phyloP scores from a whole-genome alignment of 2,888 invertebrate species.

The Agriotes lineatus region DNA sequence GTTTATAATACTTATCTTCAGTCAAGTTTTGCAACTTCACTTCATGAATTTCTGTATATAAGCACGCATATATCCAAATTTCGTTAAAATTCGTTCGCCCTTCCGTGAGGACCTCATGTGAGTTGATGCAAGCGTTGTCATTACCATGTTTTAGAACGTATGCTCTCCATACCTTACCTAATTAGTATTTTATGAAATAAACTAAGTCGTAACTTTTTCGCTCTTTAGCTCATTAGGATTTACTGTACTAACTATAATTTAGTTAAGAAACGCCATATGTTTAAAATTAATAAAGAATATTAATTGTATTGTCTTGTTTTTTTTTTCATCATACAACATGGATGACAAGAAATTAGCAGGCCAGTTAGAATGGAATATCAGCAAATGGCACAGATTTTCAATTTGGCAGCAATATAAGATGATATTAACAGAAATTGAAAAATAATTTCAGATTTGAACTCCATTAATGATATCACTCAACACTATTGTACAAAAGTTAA shows the following conservation, averaged over 20 bases:
- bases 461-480: no score
- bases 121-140: conserved; percentile 41
- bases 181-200: conserved; percentile 37
- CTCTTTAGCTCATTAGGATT: conserved; percentile 36
- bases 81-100: not conserved
- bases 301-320: no score
- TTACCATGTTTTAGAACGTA: conserved; percentile 17
- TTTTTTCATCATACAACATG: no score
- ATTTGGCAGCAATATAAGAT: no score
- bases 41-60: conserved; percentile 14
- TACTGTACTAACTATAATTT: conserved; percentile 31
- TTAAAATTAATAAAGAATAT: conserved; percentile 34
- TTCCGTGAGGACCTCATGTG: not conserved
- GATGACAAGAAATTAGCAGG: no score
- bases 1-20: conserved; percentile 25
- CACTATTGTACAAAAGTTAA: no score
- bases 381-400: no score
- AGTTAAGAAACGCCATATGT: conserved; percentile 37
- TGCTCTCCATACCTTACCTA: conserved; percentile 28
- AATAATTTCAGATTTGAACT: no score
- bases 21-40: conserved; percentile 2
- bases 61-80: conserved; percentile 18
- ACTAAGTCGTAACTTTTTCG: conserved; percentile 31
- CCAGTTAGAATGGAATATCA: no score
- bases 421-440: no score